Conservation (phyloP, 2,113 vertebrate genomes). For the Cercocebus atys region DNA sequence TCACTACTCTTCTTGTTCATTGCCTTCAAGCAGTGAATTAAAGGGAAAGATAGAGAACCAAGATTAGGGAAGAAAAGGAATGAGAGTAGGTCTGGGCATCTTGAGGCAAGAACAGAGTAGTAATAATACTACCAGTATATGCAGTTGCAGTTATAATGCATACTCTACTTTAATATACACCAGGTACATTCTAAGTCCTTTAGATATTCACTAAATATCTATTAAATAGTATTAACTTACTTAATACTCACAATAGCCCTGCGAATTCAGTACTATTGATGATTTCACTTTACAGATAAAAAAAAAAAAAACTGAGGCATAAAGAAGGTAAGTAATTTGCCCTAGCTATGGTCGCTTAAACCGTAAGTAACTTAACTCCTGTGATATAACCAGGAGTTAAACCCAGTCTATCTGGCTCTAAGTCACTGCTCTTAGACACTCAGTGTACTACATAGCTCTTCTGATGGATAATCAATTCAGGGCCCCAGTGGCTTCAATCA, state of each 20-base stretch:
- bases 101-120: not conserved
- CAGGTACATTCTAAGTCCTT: not conserved
- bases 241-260: not conserved
- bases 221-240: not conserved
- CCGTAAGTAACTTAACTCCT: not conserved
- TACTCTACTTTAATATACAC: not conserved
- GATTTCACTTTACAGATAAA: not conserved
- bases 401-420: not conserved
- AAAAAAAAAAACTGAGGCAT: not conserved
- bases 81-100: not conserved
- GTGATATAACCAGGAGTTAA: not conserved
- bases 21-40: not conserved
- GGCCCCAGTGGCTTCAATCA: not conserved
- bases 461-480: not conserved
- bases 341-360: not conserved
- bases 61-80: not conserved
- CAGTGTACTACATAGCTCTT: not conserved
- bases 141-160: not conserved
- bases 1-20: not conserved
- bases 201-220: not conserved
- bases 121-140: not conserved
- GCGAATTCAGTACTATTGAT: not conserved
- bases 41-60: slow-evolving; percentile 1
- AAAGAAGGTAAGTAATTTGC: not conserved
- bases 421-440: not conserved